Conservation (phyloP, 2,113 vertebrate genomes). For the Sinocyclocheilus maitianheensis region DNA sequence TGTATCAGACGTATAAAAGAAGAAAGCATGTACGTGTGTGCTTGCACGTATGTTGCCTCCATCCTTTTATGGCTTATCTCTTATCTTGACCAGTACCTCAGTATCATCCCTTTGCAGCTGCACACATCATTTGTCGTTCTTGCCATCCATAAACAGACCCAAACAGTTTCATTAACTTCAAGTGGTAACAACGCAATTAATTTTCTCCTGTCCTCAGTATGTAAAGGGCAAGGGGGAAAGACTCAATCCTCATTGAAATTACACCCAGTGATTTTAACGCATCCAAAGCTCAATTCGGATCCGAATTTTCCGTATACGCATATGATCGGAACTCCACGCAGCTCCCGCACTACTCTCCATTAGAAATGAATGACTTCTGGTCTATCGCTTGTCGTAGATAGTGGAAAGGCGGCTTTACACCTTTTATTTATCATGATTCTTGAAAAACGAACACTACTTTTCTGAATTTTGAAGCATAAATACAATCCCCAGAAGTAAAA, state of each 20-base stretch:
- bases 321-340: too few relatives aligned
- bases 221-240: constrained; percentile 1
- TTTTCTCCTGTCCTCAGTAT: constrained; percentile 14
- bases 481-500: neutral
- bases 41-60: constrained; percentile 8
- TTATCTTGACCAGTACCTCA: constrained; percentile 20
- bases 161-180: constrained; percentile 30
- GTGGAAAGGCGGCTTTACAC: too few relatives aligned
- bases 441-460: too few relatives aligned
- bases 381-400: too few relatives aligned
- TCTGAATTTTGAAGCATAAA: neutral
- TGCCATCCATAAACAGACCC: constrained; percentile 27
- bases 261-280: neutral
- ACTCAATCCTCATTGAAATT: constrained; percentile 12
- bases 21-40: neutral
- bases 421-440: too few relatives aligned
- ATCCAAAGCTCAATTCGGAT: too few relatives aligned
- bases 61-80: constrained; percentile 38
- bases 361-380: neutral
- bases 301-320: too few relatives aligned
- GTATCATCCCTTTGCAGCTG: constrained; percentile 39
- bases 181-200: constrained; percentile 14
- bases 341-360: too few relatives aligned
- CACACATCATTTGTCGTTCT: constrained; percentile 14
- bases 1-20: constrained; percentile 11